Evolutionary conservation across 1,140 invertebrate genomes (phyloP).

Genomic region (Calephelis nemesis): DNA sequence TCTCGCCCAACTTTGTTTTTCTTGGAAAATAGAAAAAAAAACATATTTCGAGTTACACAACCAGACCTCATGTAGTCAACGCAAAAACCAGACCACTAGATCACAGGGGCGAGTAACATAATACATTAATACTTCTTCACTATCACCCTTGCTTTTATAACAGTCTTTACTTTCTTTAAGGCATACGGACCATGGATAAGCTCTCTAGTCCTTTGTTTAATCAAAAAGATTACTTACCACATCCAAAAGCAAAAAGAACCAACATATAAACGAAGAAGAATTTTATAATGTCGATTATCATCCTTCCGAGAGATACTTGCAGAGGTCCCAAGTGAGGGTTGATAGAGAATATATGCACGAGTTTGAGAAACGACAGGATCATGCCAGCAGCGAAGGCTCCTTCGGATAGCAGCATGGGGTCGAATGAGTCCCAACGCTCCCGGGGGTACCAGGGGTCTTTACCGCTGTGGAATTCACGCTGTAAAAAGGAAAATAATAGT

Average conservation of each 20-base stretch:
- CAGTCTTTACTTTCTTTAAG: too few species aligned
- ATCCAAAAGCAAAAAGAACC: slow-evolving; percentile 94
- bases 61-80: too few species aligned
- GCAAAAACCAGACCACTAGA: too few species aligned
- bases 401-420: slow-evolving; percentile 96
- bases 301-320: slow-evolving; percentile 91
- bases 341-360: slow-evolving; percentile 97
- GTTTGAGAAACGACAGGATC: slow-evolving; percentile 96
- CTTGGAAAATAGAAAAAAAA: too few species aligned
- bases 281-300: slow-evolving; percentile 96
- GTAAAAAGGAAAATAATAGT: slow-evolving; percentile 20
- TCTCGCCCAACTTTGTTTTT: too few species aligned
- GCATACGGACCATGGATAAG: too few species aligned
- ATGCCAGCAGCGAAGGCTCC: slow-evolving; percentile 96
- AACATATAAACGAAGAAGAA: slow-evolving; percentile 96
- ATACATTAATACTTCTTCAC: too few species aligned
- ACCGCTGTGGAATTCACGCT: slow-evolving; percentile 86
- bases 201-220: too few species aligned
- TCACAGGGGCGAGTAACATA: too few species aligned
- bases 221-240: slow-evolving; percentile 80
- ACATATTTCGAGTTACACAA: too few species aligned
- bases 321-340: slow-evolving; percentile 96
- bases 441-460: slow-evolving; percentile 90
- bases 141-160: too few species aligned
- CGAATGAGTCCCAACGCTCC: slow-evolving; percentile 94